Evolutionary conservation across 2,888 invertebrate species (phyloP).

Genomic region (Calameuta idolon): DNA sequence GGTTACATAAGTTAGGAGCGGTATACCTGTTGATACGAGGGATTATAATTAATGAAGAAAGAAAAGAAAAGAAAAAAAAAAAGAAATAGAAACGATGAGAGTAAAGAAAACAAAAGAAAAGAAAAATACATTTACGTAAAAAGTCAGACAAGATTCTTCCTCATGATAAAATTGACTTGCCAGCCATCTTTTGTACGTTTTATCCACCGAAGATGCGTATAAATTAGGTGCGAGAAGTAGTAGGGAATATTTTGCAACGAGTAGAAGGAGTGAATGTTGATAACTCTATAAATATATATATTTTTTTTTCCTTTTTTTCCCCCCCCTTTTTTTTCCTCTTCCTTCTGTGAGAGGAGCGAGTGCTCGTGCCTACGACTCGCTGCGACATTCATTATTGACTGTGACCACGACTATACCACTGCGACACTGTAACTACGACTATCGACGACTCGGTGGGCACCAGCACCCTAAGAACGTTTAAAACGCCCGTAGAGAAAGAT

Average conservation of each 20-base stretch:
- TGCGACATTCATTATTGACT: constrained; percentile 20
- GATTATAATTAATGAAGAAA: constrained; percentile 46
- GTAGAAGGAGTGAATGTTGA: constrained; percentile 48
- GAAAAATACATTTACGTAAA: constrained; percentile 46
- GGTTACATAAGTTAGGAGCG: constrained; percentile 63
- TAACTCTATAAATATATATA: background rate
- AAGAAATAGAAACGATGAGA: constrained; percentile 19
- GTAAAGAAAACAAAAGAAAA: constrained; percentile 23
- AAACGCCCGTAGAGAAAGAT: too few species aligned
- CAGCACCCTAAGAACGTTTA: too few species aligned
- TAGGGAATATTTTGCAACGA: constrained; percentile 67
- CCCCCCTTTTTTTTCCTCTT: too few species aligned
- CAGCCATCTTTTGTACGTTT: constrained; percentile 67
- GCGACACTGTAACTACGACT: constrained; percentile 34
- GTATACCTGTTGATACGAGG: constrained; percentile 55
- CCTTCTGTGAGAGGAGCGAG: background rate
- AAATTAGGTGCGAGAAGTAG: constrained; percentile 54
- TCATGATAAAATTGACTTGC: constrained; percentile 64
- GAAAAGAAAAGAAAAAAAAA: constrained; percentile 25
- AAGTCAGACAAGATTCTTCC: constrained; percentile 61
- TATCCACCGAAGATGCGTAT: constrained; percentile 46
- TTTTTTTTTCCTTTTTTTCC: constrained; percentile 7
- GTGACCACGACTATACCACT: constrained; percentile 24
- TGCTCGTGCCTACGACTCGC: background rate
- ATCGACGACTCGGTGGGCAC: too few species aligned